Base-by-base conservation (phyloP, 2,888 invertebrate species). In the Tineola bisselliella region DNA sequence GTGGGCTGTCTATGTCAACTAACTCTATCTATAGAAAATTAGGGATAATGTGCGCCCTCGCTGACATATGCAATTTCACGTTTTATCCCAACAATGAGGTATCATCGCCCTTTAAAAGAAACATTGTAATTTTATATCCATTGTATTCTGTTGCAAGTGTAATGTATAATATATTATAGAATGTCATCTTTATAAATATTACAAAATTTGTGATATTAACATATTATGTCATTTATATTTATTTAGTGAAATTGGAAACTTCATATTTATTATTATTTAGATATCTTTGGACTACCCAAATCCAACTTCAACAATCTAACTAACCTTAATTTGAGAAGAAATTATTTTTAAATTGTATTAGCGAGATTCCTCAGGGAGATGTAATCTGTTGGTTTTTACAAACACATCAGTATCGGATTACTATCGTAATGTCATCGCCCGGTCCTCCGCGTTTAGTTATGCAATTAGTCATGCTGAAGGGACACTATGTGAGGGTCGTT, bases 361-460 rank as follows among this genome's bases (percentile, higher is more conserved):
- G 18, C n/a, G n/a, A n/a, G 57, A 8, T 25, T 30, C 30, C 57
- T 30, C 6, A 15, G 58, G 58, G 58, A 58, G 58, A 66, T 64
- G 73, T 81, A 81, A 84, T 87, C 86, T 75, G 79, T 83, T 83
- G 84, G 84, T 87, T 87, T 87, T 86, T 84, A 86, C 83, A 82
- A 84, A 84, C 80, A 76, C 83, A 86, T 86, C 84, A 84, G 78
- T 77, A 78, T 83, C 76, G 83, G 82, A 83, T 84, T 83, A 84
- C 78, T 69, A 33, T 17, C 13, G 17, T 38, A 38, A 13, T 11
- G 56, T 31, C 56, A 31, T 17, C 58, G 44, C 43, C 44, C 38
- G 54, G 38, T 33, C 38, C 77, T 77, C 74, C 73, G 70, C 78
- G 80, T 84, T 86, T 84, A 82, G 84, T 84, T 79, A 78, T 76